These are phyloP conservation scores for Tiaroga cobitis DNA, from an alignment of 2,797 vertebrate species.

Conservation along the genomic window DNA sequence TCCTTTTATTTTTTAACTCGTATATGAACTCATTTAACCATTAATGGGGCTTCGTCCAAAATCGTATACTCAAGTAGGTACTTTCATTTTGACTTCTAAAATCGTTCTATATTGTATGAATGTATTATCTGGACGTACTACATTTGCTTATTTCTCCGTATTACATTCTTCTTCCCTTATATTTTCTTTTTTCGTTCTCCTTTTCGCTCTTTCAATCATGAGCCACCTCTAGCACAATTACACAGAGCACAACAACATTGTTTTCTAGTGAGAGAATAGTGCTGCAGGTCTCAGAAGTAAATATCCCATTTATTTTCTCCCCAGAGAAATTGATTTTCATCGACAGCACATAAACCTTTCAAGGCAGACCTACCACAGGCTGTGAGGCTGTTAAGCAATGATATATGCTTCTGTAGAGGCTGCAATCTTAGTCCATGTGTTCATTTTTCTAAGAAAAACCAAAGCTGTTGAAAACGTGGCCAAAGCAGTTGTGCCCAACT, in stretches of 20 bases:
- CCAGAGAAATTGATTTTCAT: slow-evolving; percentile 1
- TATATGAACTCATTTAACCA: neutral
- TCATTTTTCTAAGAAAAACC: neutral
- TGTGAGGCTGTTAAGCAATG: neutral
- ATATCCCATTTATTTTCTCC: slow-evolving; percentile 5
- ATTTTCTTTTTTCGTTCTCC: neutral
- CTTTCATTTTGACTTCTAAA: too few relatives aligned
- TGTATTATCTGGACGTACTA: too few relatives aligned
- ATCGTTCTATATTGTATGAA: too few relatives aligned
- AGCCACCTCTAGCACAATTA: neutral
- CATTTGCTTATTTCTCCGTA: too few relatives aligned
- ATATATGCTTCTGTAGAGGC: slow-evolving; percentile 3
- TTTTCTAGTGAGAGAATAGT: neutral
- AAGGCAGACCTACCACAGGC: neutral
- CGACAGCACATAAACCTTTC: neutral
- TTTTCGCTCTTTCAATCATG: neutral
- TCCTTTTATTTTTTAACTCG: neutral
- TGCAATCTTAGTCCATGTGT: neutral
- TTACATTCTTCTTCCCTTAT: neutral
- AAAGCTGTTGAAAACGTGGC: neutral
- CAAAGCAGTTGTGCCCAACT: neutral
- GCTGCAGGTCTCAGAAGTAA: neutral
- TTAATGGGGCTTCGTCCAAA: neutral
- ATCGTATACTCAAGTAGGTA: too few relatives aligned
- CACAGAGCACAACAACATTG: neutral